Base-by-base conservation (phyloP, 2,797 vertebrate species). In the Todus mexicanus region DNA sequence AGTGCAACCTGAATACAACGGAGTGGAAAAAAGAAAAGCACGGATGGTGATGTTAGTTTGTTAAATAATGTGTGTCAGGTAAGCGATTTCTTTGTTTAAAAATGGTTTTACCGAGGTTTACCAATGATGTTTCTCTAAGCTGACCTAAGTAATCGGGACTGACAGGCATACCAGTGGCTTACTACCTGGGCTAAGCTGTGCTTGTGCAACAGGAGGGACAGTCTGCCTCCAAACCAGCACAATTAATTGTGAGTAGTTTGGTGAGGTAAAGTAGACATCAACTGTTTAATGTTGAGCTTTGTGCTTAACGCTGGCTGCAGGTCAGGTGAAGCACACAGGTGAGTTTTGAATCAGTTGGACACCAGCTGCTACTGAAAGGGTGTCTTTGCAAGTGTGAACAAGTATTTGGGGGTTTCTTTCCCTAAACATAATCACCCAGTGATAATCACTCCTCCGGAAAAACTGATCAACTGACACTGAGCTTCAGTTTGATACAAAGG, bases 391-490 rank as follows among this genome's bases (percentile, higher is more conserved):
- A 88, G 73, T 2, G 16, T 42, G 84, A 92, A 68, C 81, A 59
- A 80, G 6, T 17, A 54, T 42, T 74, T 90, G 1, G 20, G 43
- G 16, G 7, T 22, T 95, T 87, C 59, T 88, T 75, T 84, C 51
- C 54, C 53, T 35, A 12, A 38, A 57, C 5, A 10, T 45, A 35
- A 84, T 47, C 37, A 25, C 20, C 6, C 19, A 10, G 4, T 42
- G 48, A 47, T 84, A 83, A 83, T 77, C 64, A 51, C 27, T 56
- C 48, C 71, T 93, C 86, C 35, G 57, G 91, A 92, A 89, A n/a
- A 87, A 22, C 26, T 11, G 45, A 72, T 33, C 51, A 72, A 42
- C 47, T 40, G 79, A 50, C 84, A 19, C 65, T 0, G 2, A 60
- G 78, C 89, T 65, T 11, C 12, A 1, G 75, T 53, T 72, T 31